Percentiles rank a stretch among this genome's conserved stretches.
phyloP scores from a whole-genome alignment of 2,113 vertebrate species.

The Pelmatolapia mariae region DNA sequence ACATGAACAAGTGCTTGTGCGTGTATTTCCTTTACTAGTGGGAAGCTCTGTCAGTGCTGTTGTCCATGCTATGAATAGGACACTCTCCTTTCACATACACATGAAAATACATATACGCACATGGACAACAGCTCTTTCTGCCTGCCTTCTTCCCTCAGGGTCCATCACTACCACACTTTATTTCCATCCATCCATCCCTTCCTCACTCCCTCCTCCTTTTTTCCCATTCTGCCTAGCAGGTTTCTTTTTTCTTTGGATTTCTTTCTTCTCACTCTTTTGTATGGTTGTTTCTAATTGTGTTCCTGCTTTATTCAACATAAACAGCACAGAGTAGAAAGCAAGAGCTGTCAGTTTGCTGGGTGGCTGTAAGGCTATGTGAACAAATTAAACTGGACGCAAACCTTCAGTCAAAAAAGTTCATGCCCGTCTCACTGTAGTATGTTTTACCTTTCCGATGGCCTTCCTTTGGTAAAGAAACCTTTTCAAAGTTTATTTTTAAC shows the following conservation, averaged over 20 bases:
- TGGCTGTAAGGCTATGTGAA: background rate
- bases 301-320: background rate
- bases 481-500: background rate
- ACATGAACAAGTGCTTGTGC: background rate
- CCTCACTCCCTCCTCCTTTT: background rate
- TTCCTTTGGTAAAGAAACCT: background rate
- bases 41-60: background rate
- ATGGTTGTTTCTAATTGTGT: background rate
- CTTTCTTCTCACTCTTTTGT: background rate
- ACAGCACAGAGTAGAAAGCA: background rate
- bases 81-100: background rate
- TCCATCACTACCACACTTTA: conserved; percentile 1
- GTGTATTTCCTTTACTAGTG: background rate
- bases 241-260: background rate
- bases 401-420: background rate
- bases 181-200: background rate
- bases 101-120: background rate
- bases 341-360: background rate
- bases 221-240: background rate
- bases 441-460: background rate
- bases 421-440: background rate
- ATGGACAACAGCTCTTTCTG: background rate
- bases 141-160: background rate
- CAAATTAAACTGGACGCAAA: background rate
- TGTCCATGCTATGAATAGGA: background rate